phyloP scores from a whole-genome alignment of 1,140 invertebrate genomes.

The Calliopsis andreniformis region DNA sequence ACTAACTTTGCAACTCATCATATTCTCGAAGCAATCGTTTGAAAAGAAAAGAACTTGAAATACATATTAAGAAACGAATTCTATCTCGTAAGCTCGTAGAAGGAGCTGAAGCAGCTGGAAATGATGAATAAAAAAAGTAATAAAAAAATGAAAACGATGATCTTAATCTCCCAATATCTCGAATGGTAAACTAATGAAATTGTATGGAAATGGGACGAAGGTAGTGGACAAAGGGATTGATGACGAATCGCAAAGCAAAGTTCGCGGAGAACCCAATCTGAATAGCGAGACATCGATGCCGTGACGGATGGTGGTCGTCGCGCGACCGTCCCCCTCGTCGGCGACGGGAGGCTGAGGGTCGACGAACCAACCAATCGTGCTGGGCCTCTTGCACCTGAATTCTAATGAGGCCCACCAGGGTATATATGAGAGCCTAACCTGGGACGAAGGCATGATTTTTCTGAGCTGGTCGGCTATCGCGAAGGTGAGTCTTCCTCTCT shows the following conservation, averaged over 20 bases:
- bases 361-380: conserved; percentile 79
- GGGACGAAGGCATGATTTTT: conserved; percentile 74
- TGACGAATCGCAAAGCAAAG: neutral
- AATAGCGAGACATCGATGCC: neutral
- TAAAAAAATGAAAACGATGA: neutral
- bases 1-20: no score
- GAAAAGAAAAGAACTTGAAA: no score
- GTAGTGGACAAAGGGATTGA: conserved; percentile 13
- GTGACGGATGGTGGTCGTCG: conserved; percentile 29
- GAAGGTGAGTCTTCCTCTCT: conserved; percentile 74
- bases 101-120: no score
- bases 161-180: no score
- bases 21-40: no score
- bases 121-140: neutral
- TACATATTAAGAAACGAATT: neutral
- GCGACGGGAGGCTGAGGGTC: conserved; percentile 73
- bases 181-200: no score
- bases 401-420: conserved; percentile 77
- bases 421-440: conserved; percentile 77
- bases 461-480: conserved; percentile 60
- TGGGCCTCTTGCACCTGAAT: conserved; percentile 76
- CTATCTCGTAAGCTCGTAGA: no score
- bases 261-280: no score
- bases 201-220: neutral
- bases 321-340: conserved; percentile 12